Evolutionary conservation across 2,797 vertebrate species (phyloP).

Genomic region (Syngnathus acus): DNA sequence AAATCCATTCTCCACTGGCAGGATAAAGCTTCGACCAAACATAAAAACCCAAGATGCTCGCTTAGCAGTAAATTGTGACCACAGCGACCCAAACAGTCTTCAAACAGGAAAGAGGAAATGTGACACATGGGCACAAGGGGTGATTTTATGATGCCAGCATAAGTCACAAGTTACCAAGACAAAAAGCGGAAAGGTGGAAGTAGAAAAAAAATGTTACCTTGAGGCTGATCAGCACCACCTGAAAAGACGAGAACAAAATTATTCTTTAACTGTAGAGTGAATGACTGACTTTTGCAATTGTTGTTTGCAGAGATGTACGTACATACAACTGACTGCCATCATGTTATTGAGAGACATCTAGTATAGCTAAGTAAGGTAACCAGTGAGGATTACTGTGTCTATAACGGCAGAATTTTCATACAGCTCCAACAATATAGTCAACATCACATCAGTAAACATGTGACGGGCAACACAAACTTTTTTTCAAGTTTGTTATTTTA

Average conservation of each 20-base stretch:
- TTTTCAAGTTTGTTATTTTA: no score
- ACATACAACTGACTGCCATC: background rate
- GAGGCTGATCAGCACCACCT: conserved; percentile 41
- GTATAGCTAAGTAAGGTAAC: background rate
- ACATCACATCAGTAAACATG: background rate
- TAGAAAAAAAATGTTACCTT: conserved; percentile 42
- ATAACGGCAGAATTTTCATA: background rate
- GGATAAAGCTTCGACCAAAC: background rate
- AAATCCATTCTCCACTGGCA: background rate
- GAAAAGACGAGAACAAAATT: conserved; percentile 6
- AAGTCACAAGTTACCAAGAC: background rate
- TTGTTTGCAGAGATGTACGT: background rate
- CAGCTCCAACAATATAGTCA: background rate
- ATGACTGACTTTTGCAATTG: background rate
- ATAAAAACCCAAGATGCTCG: background rate
- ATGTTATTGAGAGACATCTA: no score
- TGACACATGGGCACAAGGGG: background rate
- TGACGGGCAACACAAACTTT: background rate
- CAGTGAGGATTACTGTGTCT: background rate
- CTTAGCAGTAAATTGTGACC: background rate
- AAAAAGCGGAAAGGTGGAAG: conserved; percentile 19
- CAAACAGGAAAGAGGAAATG: background rate
- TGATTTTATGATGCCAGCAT: background rate
- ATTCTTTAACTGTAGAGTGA: background rate
- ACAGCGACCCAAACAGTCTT: background rate